Conservation (phyloP, 2,113 vertebrate species). For the Scomber japonicus region DNA sequence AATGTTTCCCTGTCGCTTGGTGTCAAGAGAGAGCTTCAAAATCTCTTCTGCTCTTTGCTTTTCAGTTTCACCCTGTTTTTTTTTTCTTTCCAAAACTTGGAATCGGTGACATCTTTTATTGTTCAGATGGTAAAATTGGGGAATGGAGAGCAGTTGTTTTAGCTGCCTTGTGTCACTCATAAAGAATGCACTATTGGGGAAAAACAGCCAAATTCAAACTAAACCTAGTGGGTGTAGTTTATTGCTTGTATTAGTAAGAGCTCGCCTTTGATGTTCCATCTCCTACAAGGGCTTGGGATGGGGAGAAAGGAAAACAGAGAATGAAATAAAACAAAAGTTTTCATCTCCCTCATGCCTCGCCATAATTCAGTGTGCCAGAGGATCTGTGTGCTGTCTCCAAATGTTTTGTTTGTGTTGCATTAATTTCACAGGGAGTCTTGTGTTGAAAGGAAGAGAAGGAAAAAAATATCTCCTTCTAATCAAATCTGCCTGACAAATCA, state of each 20-base stretch:
- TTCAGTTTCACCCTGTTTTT: conserved; percentile 9
- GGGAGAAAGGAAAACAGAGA: conserved; percentile 46
- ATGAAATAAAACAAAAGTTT: conserved; percentile 76
- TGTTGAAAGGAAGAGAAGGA: conserved; percentile 16
- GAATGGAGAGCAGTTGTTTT: conserved; percentile 31
- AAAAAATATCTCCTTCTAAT: conserved; percentile 36
- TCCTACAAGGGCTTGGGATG: conserved; percentile 58
- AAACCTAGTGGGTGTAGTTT: conserved; percentile 70
- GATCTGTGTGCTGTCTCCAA: conserved; percentile 56
- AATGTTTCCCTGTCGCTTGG: conserved; percentile 35
- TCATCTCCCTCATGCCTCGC: conserved; percentile 64
- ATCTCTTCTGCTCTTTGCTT: conserved; percentile 13
- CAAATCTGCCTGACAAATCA: conserved; percentile 65
- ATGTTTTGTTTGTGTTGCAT: conserved; percentile 74
- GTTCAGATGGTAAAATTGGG: conserved; percentile 31
- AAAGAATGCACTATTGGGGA: conserved; percentile 22
- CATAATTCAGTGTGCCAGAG: conserved; percentile 65
- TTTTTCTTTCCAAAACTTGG: neutral
- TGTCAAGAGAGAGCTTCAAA: conserved; percentile 31
- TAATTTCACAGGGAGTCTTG: conserved; percentile 67
- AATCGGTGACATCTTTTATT: conserved; percentile 54
- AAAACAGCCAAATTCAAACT: conserved; percentile 48
- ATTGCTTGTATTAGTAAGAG: conserved; percentile 75
- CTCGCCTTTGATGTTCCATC: conserved; percentile 73
- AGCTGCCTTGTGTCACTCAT: conserved; percentile 65